These are phyloP conservation scores for Sebastes kiyomatsui DNA, from an alignment of 2,797 vertebrate genomes.

Conservation along the genomic window DNA sequence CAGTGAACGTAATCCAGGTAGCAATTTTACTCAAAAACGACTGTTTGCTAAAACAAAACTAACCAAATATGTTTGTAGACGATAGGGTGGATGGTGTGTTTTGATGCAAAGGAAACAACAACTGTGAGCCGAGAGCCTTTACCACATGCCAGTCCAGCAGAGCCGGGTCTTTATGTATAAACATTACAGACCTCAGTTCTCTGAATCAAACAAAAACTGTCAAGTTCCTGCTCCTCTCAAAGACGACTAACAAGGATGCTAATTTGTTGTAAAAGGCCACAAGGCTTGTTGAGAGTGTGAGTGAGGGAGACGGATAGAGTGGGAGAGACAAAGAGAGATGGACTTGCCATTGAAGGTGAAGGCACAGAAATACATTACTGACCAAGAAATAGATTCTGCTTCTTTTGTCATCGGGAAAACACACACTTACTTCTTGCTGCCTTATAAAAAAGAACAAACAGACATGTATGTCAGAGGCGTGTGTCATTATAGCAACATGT, in stretches of 20 bases:
- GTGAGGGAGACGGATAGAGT: constrained; percentile 5
- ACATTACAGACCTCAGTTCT: constrained; percentile 8
- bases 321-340: constrained; percentile 16
- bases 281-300: constrained; percentile 28
- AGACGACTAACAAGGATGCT: constrained; percentile 52
- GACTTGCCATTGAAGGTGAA: constrained; percentile 11
- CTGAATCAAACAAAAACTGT: constrained; percentile 22
- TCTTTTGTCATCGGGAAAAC: background rate
- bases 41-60: background rate
- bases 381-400: constrained; percentile 6
- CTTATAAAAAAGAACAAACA: background rate
- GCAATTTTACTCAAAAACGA: background rate
- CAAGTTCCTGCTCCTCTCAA: constrained; percentile 34
- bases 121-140: background rate
- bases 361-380: background rate
- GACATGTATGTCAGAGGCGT: background rate
- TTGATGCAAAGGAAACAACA: background rate
- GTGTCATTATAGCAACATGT: background rate
- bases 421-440: background rate
- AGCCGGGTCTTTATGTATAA: constrained; percentile 6
- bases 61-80: background rate
- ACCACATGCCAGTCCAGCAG: background rate
- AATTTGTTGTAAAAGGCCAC: constrained; percentile 58
- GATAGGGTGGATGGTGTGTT: background rate
- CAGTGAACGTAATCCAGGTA: background rate